Evolutionary conservation across 2,113 vertebrate genomes (phyloP), one percentile per base, ranked within the genome.

Genomic region (Petrocephalus microphthalmus): DNA sequence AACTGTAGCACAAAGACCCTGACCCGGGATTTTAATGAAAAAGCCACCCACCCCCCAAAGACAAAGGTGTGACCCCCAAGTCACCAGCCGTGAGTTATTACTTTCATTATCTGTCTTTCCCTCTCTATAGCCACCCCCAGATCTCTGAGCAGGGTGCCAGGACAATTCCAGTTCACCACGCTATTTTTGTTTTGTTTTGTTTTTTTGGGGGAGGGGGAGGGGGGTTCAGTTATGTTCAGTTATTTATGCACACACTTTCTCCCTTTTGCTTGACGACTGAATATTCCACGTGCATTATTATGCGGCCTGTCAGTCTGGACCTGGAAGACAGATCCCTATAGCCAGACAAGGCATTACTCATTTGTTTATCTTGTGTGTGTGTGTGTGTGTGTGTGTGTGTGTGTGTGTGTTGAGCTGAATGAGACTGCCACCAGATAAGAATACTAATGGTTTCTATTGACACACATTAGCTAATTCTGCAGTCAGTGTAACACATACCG

Each of bases 371-470:
- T 22, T 49, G 20, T n/a, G 20, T 45, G 6, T 82, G 20, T 60
- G 84, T 86, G 7, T 87, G 19, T 89, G n/a, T 57, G 13, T 86
- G 52, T 85, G 22, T 74, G 3, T 33, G n/a, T 71, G 25, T 71
- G 13, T 15, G 29, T 7, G 25, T 5, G 6, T 42, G 57, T 64
- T 22, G 3, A 0, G 2, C 20, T 64, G 51, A 52, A 8, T 11
- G 10, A 11, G 51, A 11, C 8, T 52, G 10, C 51, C 51, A 49
- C 47, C 47, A 49, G 47, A 49, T 7, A 49, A 49, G 47, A 49
- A 49, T 49, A 49, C 47, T 49, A 49, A 49, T 49, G 47, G 53
- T 54, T 13, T 15, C 10, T 54, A 8, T 54, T 10, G 17, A 19
- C 53, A 15, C 53, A 54, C 53, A 54, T 15, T 54, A 15, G 17